A percentile compares a stretch with the other conserved stretches of the same genome.
Conservation (phyloP, 2,888 invertebrate species). For the Buathra laborator region DNA sequence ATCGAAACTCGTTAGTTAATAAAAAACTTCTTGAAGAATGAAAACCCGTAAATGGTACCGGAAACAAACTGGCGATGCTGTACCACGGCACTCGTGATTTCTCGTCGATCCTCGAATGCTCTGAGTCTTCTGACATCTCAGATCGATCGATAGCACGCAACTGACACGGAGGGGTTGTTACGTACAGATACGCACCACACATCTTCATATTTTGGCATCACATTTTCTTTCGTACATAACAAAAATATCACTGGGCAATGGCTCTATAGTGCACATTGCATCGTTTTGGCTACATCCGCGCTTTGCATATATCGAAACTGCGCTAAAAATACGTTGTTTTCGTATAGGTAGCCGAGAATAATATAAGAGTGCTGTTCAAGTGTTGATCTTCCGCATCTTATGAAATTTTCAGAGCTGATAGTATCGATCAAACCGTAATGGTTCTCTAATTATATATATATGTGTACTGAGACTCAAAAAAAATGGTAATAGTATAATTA, state of each 20-base stretch:
- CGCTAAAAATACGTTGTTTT: constrained; percentile 54
- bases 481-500: no score
- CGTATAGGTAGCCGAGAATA: background rate
- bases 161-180: constrained; percentile 24
- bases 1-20: background rate
- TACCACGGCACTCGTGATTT: constrained; percentile 32
- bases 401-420: background rate
- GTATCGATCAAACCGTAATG: background rate
- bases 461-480: no score
- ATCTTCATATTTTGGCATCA: constrained; percentile 1
- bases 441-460: no score
- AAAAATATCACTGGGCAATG: constrained; percentile 5
- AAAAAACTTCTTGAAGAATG: background rate
- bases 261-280: constrained; percentile 31
- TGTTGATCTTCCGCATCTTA: background rate
- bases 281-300: constrained; percentile 34
- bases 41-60: constrained; percentile 45
- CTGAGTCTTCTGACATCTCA: constrained; percentile 50
- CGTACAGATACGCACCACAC: background rate
- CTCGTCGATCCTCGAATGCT: constrained; percentile 25
- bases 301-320: constrained; percentile 29
- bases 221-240: background rate
- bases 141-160: constrained; percentile 49
- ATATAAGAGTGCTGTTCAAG: background rate
- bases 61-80: constrained; percentile 60